These are phyloP conservation scores for Thrips palmi DNA, from an alignment of 1,140 invertebrate species.

Conservation along the genomic window DNA sequence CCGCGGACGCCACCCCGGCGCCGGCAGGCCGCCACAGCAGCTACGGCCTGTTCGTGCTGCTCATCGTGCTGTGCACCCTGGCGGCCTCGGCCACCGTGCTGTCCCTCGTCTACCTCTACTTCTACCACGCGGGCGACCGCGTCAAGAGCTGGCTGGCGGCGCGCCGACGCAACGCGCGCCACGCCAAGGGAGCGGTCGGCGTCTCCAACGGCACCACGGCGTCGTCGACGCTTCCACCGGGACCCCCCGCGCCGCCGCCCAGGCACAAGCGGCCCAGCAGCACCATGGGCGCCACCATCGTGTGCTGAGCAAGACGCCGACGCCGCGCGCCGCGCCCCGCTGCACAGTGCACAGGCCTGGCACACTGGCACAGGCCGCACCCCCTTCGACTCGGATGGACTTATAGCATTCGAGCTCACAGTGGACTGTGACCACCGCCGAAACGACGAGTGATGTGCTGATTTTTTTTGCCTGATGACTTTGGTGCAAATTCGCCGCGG, in stretches of 20 bases:
- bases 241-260: constrained; percentile 28
- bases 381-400: too few species aligned
- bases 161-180: neutral
- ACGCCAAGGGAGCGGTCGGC: too few species aligned
- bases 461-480: too few species aligned
- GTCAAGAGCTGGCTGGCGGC: constrained; percentile 20
- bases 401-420: too few species aligned
- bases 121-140: constrained; percentile 26
- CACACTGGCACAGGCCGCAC: too few species aligned
- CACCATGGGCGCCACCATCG: constrained; percentile 2
- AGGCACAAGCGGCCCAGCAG: constrained; percentile 20
- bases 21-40: constrained; percentile 14
- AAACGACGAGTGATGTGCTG: too few species aligned
- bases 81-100: constrained; percentile 4
- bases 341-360: too few species aligned
- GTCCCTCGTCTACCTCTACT: constrained; percentile 18
- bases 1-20: constrained; percentile 11
- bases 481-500: too few species aligned
- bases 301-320: too few species aligned
- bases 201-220: neutral
- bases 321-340: too few species aligned
- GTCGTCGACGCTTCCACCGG: constrained; percentile 14
- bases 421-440: too few species aligned
- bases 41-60: constrained; percentile 9
- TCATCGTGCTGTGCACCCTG: constrained; percentile 8